These are phyloP conservation scores for Apamea crenata DNA, from an alignment of 2,888 invertebrate species.

Conservation along the genomic window DNA sequence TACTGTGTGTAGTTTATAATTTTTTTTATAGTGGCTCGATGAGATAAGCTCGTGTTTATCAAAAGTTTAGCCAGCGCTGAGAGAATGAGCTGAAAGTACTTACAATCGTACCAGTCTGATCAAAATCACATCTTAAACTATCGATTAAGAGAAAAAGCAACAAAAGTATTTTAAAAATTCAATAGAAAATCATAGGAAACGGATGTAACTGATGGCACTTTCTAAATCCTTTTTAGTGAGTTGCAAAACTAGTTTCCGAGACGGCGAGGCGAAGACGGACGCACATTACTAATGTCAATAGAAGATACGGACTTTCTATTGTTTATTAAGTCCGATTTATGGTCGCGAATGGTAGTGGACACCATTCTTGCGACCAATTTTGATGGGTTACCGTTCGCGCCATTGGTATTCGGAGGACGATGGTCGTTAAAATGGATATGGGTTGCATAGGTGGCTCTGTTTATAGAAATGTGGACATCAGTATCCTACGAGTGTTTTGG, in stretches of 20 bases:
- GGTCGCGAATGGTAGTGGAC: conserved; percentile 40
- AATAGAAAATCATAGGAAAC: conserved; percentile 63
- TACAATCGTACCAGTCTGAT: background rate
- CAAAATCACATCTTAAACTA: background rate
- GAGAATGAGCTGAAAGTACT: background rate
- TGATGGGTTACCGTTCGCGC: conserved; percentile 36
- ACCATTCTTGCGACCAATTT: conserved; percentile 40
- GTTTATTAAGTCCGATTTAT: conserved; percentile 67
- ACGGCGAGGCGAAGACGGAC: conserved; percentile 63
- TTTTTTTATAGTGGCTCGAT: background rate
- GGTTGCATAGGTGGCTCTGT: background rate
- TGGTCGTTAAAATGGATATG: conserved; percentile 5
- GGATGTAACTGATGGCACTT: conserved; percentile 71
- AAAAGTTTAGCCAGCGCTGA: background rate
- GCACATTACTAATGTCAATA: conserved; percentile 63
- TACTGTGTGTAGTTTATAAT: too few species aligned
- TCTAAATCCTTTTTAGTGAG: conserved; percentile 84
- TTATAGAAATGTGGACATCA: background rate
- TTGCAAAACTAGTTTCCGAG: conserved; percentile 78
- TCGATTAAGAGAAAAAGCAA: conserved; percentile 25
- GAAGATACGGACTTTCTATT: conserved; percentile 75
- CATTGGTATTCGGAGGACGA: conserved; percentile 49
- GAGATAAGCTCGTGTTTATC: too few species aligned
- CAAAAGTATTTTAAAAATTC: conserved; percentile 44
- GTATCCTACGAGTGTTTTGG: background rate